These are phyloP conservation scores for Lutjanus campechanus DNA, from an alignment of 2,797 vertebrate species.

Conservation along the genomic window DNA sequence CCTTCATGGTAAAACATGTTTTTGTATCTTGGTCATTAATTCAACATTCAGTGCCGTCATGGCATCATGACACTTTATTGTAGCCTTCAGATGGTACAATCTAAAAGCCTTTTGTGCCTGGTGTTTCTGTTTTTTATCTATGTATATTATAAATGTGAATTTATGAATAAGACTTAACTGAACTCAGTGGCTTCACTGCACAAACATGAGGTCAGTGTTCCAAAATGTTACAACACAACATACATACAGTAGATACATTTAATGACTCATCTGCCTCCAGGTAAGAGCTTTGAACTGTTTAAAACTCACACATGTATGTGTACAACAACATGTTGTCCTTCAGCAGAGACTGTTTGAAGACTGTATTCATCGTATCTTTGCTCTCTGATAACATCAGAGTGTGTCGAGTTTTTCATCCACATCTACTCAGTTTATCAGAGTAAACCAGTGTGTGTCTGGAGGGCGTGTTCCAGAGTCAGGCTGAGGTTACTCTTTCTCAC, in stretches of 20 bases:
- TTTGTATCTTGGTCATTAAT: not conserved
- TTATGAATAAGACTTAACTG: not conserved
- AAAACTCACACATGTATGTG: not conserved
- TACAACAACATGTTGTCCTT: not conserved
- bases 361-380: not conserved
- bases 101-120: not conserved
- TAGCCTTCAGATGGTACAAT: not conserved
- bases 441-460: conserved; percentile 28
- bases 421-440: conserved; percentile 29
- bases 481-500: conserved; percentile 64
- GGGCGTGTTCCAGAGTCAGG: conserved; percentile 42
- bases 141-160: not conserved
- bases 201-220: not conserved
- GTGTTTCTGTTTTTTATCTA: not conserved
- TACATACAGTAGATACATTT: not conserved
- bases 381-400: conserved; percentile 1
- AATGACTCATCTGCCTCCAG: not conserved
- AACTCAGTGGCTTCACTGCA: not conserved
- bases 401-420: conserved; percentile 17
- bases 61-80: not conserved
- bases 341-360: not conserved
- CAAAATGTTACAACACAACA: not conserved
- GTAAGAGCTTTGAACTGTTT: not conserved
- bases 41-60: not conserved
- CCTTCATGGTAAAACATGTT: too few species aligned